These are phyloP conservation scores for Labeo rohita DNA, from an alignment of 2,113 vertebrate genomes.

Conservation along the genomic window DNA sequence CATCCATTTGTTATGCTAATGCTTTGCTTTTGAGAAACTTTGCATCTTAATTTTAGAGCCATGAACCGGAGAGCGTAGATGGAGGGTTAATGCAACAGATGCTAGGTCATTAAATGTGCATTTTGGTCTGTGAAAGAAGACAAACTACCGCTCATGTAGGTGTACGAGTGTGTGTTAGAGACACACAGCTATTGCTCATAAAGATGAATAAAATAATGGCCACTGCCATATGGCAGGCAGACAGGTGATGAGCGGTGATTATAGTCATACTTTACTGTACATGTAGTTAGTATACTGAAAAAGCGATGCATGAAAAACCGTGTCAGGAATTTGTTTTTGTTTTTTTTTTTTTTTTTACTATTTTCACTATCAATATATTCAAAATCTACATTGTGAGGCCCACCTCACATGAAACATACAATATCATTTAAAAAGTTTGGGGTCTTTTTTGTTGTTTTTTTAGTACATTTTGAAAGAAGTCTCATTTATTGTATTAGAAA, in stretches of 20 bases:
- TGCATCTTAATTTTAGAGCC: not conserved
- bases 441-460: too few relatives aligned
- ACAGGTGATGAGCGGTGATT: slow-evolving; percentile 87
- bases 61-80: not conserved
- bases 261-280: slow-evolving; percentile 68
- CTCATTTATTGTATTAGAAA: not conserved
- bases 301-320: not conserved
- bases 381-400: not conserved
- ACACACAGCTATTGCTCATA: not conserved
- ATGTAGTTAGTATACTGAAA: not conserved
- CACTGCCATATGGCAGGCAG: slow-evolving; percentile 62
- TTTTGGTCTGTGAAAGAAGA: not conserved
- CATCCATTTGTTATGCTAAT: slow-evolving; percentile 11
- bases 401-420: not conserved
- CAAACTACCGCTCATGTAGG: not conserved
- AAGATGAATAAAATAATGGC: slow-evolving; percentile 20
- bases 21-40: not conserved
- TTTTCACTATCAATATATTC: not conserved
- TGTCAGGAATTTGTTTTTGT: not conserved
- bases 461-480: not conserved
- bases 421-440: too few relatives aligned
- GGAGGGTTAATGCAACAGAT: slow-evolving; percentile 9
- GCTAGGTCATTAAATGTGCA: slow-evolving; percentile 29
- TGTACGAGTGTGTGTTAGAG: slow-evolving; percentile 29
- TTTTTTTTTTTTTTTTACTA: too few relatives aligned